These are phyloP conservation scores for Lasius fuliginosus DNA, from an alignment of 2,888 invertebrate species.

Conservation along the genomic window DNA sequence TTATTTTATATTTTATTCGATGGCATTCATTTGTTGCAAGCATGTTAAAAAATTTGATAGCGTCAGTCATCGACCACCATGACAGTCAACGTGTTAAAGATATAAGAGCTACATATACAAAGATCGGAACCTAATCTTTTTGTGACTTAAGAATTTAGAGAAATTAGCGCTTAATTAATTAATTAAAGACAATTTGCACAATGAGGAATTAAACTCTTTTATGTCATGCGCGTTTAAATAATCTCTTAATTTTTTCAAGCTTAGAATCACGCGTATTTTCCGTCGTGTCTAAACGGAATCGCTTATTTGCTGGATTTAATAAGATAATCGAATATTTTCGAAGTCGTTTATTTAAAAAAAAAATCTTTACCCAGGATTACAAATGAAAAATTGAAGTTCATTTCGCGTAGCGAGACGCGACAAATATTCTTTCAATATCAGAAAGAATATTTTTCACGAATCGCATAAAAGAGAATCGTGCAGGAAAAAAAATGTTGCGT, in stretches of 20 bases:
- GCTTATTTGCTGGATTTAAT: neutral
- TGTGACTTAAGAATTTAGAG: neutral
- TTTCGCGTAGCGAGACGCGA: neutral
- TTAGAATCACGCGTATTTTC: neutral
- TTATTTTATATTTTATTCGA: too few relatives aligned
- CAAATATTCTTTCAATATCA: too few relatives aligned
- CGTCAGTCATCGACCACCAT: too few relatives aligned
- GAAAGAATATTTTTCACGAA: constrained; percentile 8
- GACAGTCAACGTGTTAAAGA: too few relatives aligned
- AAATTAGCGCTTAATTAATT: neutral
- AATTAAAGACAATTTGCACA: neutral
- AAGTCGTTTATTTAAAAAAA: neutral
- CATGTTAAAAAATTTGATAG: too few relatives aligned
- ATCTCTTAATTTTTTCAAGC: neutral
- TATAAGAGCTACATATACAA: neutral
- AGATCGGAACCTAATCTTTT: neutral
- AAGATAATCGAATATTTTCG: neutral
- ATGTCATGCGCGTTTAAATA: neutral
- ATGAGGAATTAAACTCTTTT: too few relatives aligned
- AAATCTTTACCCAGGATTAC: neutral
- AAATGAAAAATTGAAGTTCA: neutral
- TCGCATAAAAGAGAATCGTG: neutral
- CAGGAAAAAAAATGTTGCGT: neutral
- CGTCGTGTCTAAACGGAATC: neutral
- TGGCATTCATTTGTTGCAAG: too few relatives aligned